A percentile compares a stretch with the other conserved stretches of the same genome.
Conservation (phyloP, 2,888 invertebrate genomes). For the Calameuta pallipes region DNA sequence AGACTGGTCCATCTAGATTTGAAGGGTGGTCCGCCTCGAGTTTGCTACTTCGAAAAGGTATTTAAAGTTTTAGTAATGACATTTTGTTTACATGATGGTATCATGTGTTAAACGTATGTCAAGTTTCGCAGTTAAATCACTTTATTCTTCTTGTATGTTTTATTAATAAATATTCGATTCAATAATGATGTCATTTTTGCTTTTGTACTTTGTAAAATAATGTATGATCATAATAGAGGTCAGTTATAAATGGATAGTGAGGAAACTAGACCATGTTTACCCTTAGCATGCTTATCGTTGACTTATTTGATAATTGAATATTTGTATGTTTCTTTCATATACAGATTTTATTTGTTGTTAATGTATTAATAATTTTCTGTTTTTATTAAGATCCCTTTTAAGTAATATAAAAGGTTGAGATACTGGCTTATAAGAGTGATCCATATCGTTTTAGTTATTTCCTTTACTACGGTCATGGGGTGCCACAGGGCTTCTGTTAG, state of each 20-base stretch:
- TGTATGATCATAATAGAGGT: background rate
- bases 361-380: background rate
- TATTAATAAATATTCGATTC: background rate
- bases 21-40: conserved; percentile 79
- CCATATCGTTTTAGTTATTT: conserved; percentile 68
- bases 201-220: background rate
- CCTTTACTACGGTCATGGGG: conserved; percentile 75
- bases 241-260: background rate
- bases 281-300: background rate
- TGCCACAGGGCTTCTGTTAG: conserved; percentile 83
- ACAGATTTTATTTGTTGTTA: background rate
- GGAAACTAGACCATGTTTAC: background rate
- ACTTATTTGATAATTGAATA: background rate
- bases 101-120: background rate
- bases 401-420: background rate
- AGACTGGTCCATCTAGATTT: conserved; percentile 79
- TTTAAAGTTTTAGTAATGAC: conserved; percentile 46
- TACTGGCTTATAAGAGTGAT: conserved; percentile 5
- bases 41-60: conserved; percentile 71
- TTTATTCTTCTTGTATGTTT: background rate
- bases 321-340: background rate
- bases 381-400: background rate
- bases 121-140: background rate
- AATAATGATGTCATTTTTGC: background rate
- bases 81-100: conserved; percentile 4